Percentiles rank a stretch among this genome's conserved stretches.
Conservation (phyloP, 2,113 vertebrate genomes). For the Megaleporinus macrocephalus region DNA sequence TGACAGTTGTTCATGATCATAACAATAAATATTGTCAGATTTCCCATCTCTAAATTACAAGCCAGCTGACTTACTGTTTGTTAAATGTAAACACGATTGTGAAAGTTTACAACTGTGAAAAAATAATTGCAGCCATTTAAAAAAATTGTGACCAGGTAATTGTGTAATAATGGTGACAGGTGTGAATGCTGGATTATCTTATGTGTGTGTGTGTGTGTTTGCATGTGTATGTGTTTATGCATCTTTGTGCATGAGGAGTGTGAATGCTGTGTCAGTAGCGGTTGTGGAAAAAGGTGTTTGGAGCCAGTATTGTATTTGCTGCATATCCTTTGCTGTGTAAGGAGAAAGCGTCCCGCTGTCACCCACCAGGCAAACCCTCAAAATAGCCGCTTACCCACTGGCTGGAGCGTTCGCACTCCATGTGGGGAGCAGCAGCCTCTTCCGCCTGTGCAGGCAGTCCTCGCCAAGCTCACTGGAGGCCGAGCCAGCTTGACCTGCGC, state of each 20-base stretch:
- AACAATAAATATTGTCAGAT: too few species aligned
- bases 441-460: slow-evolving; percentile 41
- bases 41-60: too few species aligned
- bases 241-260: slow-evolving; percentile 1
- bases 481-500: slow-evolving; percentile 2
- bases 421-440: slow-evolving; percentile 61
- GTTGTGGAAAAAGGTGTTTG: slow-evolving; percentile 15
- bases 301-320: slow-evolving; percentile 41
- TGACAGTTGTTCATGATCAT: too few species aligned
- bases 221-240: neutral
- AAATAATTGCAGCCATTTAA: too few species aligned
- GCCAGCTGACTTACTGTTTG: too few species aligned
- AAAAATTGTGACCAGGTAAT: too few species aligned
- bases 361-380: slow-evolving; percentile 69
- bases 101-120: too few species aligned
- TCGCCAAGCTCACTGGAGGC: slow-evolving; percentile 36
- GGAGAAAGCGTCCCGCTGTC: slow-evolving; percentile 48
- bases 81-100: too few species aligned
- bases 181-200: neutral
- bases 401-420: slow-evolving; percentile 64
- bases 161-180: too few species aligned
- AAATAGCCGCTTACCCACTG: slow-evolving; percentile 77
- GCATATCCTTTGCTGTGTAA: slow-evolving; percentile 54
- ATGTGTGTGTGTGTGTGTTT: neutral
- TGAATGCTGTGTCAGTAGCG: slow-evolving; percentile 15